phyloP scores from a whole-genome alignment of 2,113 vertebrate species.

The Reinhardtius hippoglossoides region DNA sequence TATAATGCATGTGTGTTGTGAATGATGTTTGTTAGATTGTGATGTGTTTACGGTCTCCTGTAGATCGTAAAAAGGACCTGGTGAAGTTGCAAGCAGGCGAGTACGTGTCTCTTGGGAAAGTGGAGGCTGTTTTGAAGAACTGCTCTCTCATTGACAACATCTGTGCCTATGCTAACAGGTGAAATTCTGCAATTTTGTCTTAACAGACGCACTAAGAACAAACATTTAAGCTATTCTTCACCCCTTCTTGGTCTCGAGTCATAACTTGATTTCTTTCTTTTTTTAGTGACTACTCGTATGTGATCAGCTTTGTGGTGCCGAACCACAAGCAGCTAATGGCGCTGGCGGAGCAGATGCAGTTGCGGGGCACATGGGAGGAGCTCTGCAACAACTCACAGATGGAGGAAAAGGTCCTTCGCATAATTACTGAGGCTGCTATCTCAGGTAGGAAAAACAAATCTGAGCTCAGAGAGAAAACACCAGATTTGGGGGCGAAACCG shows the following conservation, averaged over 20 bases:
- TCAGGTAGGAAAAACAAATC: conserved; percentile 81
- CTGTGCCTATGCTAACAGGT: conserved; percentile 98
- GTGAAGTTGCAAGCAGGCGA: conserved; percentile 97
- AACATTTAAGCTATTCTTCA: too few species aligned
- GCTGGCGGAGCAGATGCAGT: conserved; percentile 86
- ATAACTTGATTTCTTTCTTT: neutral
- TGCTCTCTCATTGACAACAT: conserved; percentile 95
- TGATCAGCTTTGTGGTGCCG: conserved; percentile 97
- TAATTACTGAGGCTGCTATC: conserved; percentile 90
- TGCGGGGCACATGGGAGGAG: conserved; percentile 91
- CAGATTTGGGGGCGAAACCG: too few species aligned
- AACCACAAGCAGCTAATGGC: conserved; percentile 93
- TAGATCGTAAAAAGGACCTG: conserved; percentile 98
- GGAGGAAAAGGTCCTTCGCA: conserved; percentile 91
- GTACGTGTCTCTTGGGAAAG: conserved; percentile 97
- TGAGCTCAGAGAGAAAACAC: neutral
- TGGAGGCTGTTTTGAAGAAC: conserved; percentile 96
- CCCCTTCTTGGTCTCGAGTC: too few species aligned
- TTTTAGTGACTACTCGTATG: conserved; percentile 93
- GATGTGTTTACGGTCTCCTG: neutral
- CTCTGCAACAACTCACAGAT: conserved; percentile 91
- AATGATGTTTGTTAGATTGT: neutral
- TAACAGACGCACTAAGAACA: too few species aligned
- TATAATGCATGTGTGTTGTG: neutral
- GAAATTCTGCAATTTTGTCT: neutral